Evolutionary conservation across 2,797 vertebrate species (phyloP).

Genomic region (Pelochelys cantorii): DNA sequence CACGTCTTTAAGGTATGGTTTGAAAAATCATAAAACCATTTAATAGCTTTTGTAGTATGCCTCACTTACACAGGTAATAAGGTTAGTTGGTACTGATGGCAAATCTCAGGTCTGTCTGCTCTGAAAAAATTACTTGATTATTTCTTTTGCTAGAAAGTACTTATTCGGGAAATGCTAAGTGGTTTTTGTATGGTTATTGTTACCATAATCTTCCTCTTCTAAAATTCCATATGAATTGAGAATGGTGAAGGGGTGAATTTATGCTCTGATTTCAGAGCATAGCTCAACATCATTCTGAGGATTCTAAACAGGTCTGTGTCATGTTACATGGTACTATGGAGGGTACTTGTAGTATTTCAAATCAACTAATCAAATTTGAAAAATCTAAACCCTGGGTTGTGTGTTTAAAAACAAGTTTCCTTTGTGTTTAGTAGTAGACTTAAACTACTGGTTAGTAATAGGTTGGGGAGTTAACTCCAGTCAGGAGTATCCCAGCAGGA

Average conservation of each 20-base stretch:
- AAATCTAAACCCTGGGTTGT: not conserved
- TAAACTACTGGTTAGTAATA: not conserved
- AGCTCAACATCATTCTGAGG: not conserved
- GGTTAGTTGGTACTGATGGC: not conserved
- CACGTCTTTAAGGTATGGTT: conserved; percentile 87
- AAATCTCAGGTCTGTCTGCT: not conserved
- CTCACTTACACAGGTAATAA: not conserved
- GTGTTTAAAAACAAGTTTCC: not conserved
- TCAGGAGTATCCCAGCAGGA: not conserved
- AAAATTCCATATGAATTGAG: not conserved
- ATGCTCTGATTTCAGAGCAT: not conserved
- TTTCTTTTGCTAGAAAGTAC: not conserved
- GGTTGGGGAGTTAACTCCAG: not conserved
- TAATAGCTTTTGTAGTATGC: not conserved
- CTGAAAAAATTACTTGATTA: not conserved
- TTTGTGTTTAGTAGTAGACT: not conserved
- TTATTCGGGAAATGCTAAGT: not conserved
- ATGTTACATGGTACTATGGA: not conserved
- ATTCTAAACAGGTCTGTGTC: not conserved
- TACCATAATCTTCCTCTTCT: not conserved
- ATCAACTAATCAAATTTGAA: not conserved
- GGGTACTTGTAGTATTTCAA: not conserved
- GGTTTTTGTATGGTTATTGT: not conserved
- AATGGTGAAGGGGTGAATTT: not conserved
- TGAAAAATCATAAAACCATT: not conserved